A percentile compares a stretch with the other conserved stretches of the same genome.
These are phyloP conservation scores for Zosterops japonicus DNA, from an alignment of 2,113 vertebrate species.

Conservation along the genomic window DNA sequence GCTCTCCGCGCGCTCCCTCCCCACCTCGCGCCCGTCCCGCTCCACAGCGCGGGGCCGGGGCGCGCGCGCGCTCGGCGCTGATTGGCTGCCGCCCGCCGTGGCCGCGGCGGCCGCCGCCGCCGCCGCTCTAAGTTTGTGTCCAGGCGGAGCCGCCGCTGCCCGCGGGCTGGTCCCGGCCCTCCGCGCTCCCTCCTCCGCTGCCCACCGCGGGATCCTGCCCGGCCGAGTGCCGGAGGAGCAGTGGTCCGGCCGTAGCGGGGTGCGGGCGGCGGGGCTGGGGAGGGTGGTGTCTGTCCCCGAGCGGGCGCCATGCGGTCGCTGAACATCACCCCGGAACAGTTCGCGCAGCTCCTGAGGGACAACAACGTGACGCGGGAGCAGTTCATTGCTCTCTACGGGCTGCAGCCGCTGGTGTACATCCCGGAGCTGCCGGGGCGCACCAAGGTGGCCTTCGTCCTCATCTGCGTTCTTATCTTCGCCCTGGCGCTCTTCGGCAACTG, in stretches of 20 bases:
- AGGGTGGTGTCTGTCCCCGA: background rate
- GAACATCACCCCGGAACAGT: conserved; percentile 74
- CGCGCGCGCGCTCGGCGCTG: too few species aligned
- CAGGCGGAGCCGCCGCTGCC: too few species aligned
- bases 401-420: conserved; percentile 75
- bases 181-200: too few species aligned
- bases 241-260: background rate
- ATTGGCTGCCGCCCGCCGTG: too few species aligned
- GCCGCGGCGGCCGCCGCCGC: too few species aligned
- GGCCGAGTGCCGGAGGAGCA: background rate
- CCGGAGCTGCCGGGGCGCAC: conserved; percentile 70
- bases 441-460: conserved; percentile 68
- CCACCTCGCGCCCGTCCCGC: background rate
- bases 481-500: conserved; percentile 77
- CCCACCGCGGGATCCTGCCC: too few species aligned
- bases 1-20: background rate
- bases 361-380: conserved; percentile 77
- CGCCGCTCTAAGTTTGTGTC: too few species aligned
- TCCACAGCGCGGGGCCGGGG: too few species aligned
- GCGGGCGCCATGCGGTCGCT: conserved; percentile 60
- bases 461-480: conserved; percentile 70
- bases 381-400: conserved; percentile 74
- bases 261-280: background rate
- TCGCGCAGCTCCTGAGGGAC: conserved; percentile 69
- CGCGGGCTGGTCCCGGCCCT: too few species aligned